Percentiles rank a stretch among this genome's conserved stretches.
Evolutionary conservation across 2,113 vertebrate species (phyloP).

Genomic region (Catharus minimus): DNA sequence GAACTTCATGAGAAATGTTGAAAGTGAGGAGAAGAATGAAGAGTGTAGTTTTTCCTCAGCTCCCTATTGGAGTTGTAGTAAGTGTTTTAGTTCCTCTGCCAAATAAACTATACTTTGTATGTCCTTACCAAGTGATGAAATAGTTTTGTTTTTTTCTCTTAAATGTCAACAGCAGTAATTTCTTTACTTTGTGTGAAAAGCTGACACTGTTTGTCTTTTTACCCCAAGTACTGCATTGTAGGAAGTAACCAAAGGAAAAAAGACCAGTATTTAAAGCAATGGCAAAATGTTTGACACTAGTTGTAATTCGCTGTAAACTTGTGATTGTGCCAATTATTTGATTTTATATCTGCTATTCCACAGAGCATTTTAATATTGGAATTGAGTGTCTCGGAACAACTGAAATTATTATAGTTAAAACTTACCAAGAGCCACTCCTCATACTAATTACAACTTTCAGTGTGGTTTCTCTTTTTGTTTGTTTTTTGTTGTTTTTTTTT

Average conservation of each 20-base stretch:
- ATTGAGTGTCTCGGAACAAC: conserved; percentile 43
- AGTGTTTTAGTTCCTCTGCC: conserved; percentile 57
- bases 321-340: conserved; percentile 66
- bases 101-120: conserved; percentile 30
- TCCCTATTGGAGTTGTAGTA: conserved; percentile 33
- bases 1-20: not conserved
- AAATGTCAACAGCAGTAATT: conserved; percentile 8
- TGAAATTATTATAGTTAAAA: conserved; percentile 28
- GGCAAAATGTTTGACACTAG: not conserved
- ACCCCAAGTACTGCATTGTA: not conserved
- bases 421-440: conserved; percentile 21
- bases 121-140: conserved; percentile 39
- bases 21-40: conserved; percentile 38
- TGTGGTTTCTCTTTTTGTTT: not conserved
- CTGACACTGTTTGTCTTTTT: conserved; percentile 13
- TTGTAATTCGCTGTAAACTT: conserved; percentile 42
- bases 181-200: conserved; percentile 28
- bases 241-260: conserved; percentile 69
- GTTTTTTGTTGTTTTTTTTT: not conserved
- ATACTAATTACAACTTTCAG: conserved; percentile 18
- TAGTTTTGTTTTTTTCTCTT: conserved; percentile 17
- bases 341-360: conserved; percentile 49
- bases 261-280: conserved; percentile 60
- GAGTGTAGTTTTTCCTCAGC: conserved; percentile 41
- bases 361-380: conserved; percentile 15